These are phyloP conservation scores for Cheirogaleus major DNA, from an alignment of 2,797 vertebrate species.

Conservation along the genomic window DNA sequence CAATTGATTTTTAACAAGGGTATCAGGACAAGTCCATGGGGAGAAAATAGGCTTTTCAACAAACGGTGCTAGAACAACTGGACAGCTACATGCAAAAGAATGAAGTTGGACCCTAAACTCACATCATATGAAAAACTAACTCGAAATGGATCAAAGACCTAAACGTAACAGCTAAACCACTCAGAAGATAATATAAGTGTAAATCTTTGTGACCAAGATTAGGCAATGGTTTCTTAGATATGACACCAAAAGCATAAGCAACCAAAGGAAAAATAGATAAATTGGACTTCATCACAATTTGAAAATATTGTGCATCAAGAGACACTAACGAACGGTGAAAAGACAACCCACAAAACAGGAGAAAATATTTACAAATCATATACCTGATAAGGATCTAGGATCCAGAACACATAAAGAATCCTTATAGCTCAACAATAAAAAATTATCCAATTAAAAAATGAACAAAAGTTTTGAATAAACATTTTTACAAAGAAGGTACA, in stretches of 20 bases:
- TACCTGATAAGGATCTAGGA: background rate
- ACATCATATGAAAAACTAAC: background rate
- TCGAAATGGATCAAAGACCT: background rate
- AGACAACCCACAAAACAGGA: background rate
- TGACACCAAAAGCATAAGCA: background rate
- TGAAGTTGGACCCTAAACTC: background rate
- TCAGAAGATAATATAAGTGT: background rate
- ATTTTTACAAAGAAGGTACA: background rate
- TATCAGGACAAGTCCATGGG: background rate
- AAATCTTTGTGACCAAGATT: background rate
- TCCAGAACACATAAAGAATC: background rate
- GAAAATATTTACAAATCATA: background rate
- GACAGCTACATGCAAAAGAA: background rate
- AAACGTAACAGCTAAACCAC: background rate
- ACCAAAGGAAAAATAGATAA: background rate
- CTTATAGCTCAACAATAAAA: background rate
- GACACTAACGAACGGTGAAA: background rate
- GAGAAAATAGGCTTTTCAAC: background rate
- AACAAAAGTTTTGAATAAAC: background rate
- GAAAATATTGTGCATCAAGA: background rate
- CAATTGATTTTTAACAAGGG: background rate
- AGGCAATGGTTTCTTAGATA: background rate
- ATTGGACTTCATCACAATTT: background rate
- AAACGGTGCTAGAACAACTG: background rate
- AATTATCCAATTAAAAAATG: background rate